phyloP scores from a whole-genome alignment of 2,113 vertebrate genomes.

The Datnioides undecimradiatus region DNA sequence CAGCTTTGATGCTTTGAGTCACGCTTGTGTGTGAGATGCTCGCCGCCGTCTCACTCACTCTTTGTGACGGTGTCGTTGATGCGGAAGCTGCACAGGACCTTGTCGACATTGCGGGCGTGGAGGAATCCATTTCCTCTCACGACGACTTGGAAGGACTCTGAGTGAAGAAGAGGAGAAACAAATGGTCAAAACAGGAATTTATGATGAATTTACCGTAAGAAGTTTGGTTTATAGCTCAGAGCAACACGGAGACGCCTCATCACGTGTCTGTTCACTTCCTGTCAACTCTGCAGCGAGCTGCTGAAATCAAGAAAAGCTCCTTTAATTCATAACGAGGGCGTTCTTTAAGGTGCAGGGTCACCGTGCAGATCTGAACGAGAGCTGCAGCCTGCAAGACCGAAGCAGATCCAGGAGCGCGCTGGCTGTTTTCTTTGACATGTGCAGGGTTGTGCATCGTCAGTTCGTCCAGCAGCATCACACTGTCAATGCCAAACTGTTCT shows the following conservation, averaged over 20 bases:
- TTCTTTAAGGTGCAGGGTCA: no score
- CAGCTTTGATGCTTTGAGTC: not conserved
- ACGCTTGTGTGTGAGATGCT: not conserved
- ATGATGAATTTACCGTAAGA: not conserved
- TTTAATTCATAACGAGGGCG: no score
- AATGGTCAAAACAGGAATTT: not conserved
- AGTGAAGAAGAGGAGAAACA: conserved; percentile 19
- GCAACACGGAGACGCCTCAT: not conserved
- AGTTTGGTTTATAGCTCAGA: fast-evolving
- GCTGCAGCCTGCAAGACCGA: no score
- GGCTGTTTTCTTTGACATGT: no score
- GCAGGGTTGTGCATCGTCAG: no score
- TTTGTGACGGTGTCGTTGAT: conserved; percentile 94
- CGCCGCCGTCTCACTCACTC: conserved; percentile 85
- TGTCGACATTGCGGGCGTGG: conserved; percentile 91
- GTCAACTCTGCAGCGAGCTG: no score
- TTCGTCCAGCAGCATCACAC: no score
- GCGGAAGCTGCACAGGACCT: conserved; percentile 96
- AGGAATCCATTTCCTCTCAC: conserved; percentile 97
- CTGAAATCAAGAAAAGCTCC: no score
- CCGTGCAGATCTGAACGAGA: no score
- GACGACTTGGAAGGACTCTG: conserved; percentile 96
- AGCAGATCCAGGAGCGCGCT: no score
- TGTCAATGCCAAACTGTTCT: no score
- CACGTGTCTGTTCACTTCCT: no score